Conservation (phyloP, 2,888 invertebrate species). For the Nomada flava region DNA sequence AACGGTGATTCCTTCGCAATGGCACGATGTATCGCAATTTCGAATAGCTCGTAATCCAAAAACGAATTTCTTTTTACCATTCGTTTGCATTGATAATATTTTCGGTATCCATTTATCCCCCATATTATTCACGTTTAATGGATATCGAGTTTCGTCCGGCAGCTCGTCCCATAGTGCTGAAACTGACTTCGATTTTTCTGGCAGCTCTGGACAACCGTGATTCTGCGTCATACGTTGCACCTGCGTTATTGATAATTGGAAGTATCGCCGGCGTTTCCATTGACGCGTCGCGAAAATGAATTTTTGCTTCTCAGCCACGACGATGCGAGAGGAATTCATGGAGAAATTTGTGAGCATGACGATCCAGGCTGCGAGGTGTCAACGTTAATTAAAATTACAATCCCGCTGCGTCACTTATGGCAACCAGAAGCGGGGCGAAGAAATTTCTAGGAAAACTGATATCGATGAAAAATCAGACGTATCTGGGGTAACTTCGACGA, state of each 20-base stretch:
- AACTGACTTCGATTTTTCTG: background rate
- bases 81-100: too few species aligned
- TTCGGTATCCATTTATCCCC: background rate
- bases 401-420: background rate
- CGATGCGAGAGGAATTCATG: background rate
- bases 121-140: slow-evolving; percentile 11
- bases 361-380: background rate
- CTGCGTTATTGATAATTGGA: slow-evolving; percentile 18
- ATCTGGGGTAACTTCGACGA: background rate
- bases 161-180: background rate
- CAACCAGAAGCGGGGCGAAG: background rate
- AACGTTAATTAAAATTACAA: slow-evolving; percentile 43
- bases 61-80: too few species aligned
- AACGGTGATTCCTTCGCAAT: too few species aligned
- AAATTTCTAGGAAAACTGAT: slow-evolving; percentile 4
- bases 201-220: background rate
- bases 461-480: background rate
- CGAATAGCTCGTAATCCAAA: too few species aligned
- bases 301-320: background rate
- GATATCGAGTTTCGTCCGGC: slow-evolving; percentile 20
- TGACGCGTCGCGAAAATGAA: slow-evolving; percentile 9
- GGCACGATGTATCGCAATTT: too few species aligned
- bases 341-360: background rate
- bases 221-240: background rate
- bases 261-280: background rate